These are phyloP conservation scores for Leucozona laternaria DNA, from an alignment of 2,888 invertebrate genomes.

Conservation along the genomic window DNA sequence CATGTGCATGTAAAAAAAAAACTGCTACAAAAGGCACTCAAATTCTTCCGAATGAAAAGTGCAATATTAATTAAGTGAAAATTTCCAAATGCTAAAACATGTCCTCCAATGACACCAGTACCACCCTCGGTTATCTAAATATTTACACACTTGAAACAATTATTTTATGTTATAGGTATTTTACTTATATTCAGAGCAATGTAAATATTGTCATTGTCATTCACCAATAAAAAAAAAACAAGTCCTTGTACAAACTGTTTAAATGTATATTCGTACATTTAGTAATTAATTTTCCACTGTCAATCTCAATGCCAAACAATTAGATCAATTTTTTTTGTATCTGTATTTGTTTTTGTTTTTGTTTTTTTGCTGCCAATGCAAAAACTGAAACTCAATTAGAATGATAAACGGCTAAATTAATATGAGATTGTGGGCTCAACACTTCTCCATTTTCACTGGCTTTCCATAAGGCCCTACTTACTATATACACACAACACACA, in stretches of 20 bases:
- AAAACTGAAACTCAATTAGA: slow-evolving; percentile 69
- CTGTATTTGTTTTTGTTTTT: not conserved
- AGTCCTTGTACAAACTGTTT: not conserved
- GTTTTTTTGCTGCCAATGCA: not conserved
- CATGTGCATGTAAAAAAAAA: too few species aligned
- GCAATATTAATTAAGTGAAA: not conserved
- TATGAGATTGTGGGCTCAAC: slow-evolving; percentile 58
- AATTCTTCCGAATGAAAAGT: not conserved
- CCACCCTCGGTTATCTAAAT: not conserved
- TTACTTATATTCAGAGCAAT: slow-evolving; percentile 36
- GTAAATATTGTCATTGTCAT: slow-evolving; percentile 47
- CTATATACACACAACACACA: not conserved
- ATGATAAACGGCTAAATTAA: slow-evolving; percentile 74
- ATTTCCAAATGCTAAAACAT: not conserved
- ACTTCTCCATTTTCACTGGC: slow-evolving; percentile 5
- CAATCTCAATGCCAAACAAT: slow-evolving; percentile 41
- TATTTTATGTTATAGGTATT: not conserved
- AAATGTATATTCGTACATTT: not conserved
- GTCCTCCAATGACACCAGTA: not conserved
- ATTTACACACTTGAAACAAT: slow-evolving; percentile 1
- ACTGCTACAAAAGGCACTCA: not conserved
- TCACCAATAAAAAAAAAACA: too few species aligned
- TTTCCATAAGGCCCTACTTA: not conserved
- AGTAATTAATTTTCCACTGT: slow-evolving; percentile 52
- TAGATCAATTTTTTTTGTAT: not conserved